Base-by-base conservation (phyloP, 2,113 vertebrate genomes). In the Lonchura striata region DNA sequence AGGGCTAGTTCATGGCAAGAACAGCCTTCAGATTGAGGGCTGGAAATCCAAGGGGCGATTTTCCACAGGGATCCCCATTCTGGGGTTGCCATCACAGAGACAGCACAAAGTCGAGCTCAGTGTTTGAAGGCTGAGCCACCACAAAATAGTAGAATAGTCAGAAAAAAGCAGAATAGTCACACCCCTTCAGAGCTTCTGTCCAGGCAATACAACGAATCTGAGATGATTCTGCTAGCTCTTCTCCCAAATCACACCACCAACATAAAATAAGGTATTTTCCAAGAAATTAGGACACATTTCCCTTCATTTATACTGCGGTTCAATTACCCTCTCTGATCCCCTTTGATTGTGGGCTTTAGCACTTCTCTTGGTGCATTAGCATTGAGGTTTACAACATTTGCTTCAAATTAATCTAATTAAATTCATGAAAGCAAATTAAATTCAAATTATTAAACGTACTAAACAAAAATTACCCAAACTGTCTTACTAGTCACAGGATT, bases 51-150 rank as follows among this genome's bases (percentile, higher is more conserved):
- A 11, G 42, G 5, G 13, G 10, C 4, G 6, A 1, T 66, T 91
- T 78, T 44, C 37, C 72, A 4, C 0, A 8, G 37, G 1, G 8
- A 69, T 7, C 6, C 6, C 19, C 6, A 0, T 7, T 24, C 75
- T 9, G 57, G 14, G 0, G 0, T 54, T 11, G 5, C 12, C 0
- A 0, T 24, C 30, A 2, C 5, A 1, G 50, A 27, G 65, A 44
- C 12, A 3, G 37, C 41, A 21, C 7, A 0, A 30, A 41, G 14
- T 15, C 4, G 1, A 65, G 68, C 53, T 65, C 25, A 4, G 6
- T 0, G 0, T 49, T 35, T 24, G 56, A 30, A 46, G 72, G 63
- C 39, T 31, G 65, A 82, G 20, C 13, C 3, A 7, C 54, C 24
- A 6, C 74, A 60, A 82, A 83, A 44, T 3, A 86, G 57, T 44